Percentiles rank a stretch among this genome's conserved stretches.
These are phyloP conservation scores for Sipha flava DNA, from an alignment of 1,140 invertebrate genomes.

Conservation along the genomic window DNA sequence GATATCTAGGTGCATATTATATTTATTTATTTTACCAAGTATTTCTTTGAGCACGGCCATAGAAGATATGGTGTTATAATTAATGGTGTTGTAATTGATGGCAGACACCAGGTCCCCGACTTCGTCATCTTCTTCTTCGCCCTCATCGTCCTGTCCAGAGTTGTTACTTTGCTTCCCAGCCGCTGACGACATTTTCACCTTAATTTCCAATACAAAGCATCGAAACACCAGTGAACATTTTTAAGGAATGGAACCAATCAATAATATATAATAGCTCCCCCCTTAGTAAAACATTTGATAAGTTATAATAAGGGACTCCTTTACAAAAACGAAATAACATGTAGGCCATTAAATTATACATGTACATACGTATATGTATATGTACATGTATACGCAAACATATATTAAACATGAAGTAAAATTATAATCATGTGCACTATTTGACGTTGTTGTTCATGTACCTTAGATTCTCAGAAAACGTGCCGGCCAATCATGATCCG, in stretches of 20 bases:
- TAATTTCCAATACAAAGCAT: slow-evolving; percentile 25
- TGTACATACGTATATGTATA: too few species aligned
- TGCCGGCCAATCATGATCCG: slow-evolving; percentile 19
- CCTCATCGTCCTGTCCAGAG: slow-evolving; percentile 7
- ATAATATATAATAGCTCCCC: not conserved
- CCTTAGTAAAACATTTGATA: not conserved
- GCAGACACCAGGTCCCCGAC: slow-evolving; percentile 57
- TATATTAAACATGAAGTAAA: not conserved
- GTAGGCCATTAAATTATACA: not conserved
- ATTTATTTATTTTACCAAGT: slow-evolving; percentile 44
- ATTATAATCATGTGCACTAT: not conserved
- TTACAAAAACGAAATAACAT: slow-evolving; percentile 1
- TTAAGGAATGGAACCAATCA: slow-evolving; percentile 9
- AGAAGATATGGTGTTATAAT: slow-evolving; percentile 55
- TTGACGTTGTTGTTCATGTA: not conserved
- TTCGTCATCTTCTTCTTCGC: slow-evolving; percentile 48
- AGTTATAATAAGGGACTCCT: not conserved
- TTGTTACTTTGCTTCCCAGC: slow-evolving; percentile 13
- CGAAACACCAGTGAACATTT: slow-evolving; percentile 21
- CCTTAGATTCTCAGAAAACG: slow-evolving; percentile 4
- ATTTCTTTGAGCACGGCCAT: slow-evolving; percentile 59
- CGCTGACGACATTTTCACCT: slow-evolving; percentile 25
- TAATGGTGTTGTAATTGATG: slow-evolving; percentile 59
- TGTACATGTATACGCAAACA: not conserved
- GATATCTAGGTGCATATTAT: not conserved